Conservation (phyloP, 2,113 vertebrate genomes). For the Pseudonaja textilis region DNA sequence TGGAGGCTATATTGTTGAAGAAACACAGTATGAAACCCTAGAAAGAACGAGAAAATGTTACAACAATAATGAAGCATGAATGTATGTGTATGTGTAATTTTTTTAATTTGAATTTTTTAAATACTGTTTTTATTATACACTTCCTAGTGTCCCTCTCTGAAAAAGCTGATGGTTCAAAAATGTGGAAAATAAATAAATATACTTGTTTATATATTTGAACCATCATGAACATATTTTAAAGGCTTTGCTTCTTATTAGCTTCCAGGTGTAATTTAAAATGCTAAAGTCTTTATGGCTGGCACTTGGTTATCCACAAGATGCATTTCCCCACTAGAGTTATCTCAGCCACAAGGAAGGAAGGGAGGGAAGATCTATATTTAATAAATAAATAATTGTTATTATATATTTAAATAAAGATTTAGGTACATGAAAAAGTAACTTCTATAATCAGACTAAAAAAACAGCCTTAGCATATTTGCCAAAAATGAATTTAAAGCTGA, state of each 20-base stretch:
- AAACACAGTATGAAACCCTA: too few relatives aligned
- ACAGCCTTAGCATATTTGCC: neutral
- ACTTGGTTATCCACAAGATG: neutral
- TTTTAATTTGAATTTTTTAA: too few relatives aligned
- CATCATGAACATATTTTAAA: neutral
- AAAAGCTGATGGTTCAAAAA: neutral
- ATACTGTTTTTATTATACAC: too few relatives aligned
- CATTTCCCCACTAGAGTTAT: neutral
- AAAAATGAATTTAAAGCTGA: neutral
- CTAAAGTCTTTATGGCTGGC: neutral
- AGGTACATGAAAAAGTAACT: neutral
- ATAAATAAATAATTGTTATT: neutral
- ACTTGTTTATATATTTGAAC: neutral
- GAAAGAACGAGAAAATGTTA: too few relatives aligned
- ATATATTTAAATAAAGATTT: neutral
- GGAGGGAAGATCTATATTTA: neutral
- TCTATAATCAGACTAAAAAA: neutral
- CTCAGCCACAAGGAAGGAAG: neutral
- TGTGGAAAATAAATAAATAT: neutral
- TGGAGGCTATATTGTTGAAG: too few relatives aligned
- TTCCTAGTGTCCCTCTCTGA: too few relatives aligned
- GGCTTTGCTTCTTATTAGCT: neutral
- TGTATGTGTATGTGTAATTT: too few relatives aligned
- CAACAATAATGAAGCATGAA: too few relatives aligned
- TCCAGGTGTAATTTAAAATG: neutral